A percentile compares a stretch with the other conserved stretches of the same genome.
These are phyloP conservation scores for Cephus sareptanus DNA, from an alignment of 2,888 invertebrate genomes.

Conservation along the genomic window DNA sequence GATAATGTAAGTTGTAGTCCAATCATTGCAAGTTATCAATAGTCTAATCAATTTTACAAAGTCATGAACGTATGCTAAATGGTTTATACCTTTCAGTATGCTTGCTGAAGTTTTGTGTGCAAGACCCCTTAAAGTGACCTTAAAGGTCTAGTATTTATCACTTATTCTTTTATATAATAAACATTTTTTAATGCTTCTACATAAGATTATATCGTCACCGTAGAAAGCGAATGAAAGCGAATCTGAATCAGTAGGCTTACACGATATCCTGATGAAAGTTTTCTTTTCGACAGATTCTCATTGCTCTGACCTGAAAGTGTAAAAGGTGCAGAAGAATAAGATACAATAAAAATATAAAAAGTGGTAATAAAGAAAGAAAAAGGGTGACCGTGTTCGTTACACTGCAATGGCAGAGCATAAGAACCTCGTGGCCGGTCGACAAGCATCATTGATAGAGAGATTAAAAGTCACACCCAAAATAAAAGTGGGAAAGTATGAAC, in stretches of 20 bases:
- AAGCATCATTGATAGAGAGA: slow-evolving; percentile 39
- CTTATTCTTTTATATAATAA: too few relatives aligned
- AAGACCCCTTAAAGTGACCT: not conserved
- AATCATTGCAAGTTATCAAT: too few relatives aligned
- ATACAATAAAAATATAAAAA: not conserved
- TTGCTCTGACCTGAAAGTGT: not conserved
- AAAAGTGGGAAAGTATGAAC: slow-evolving; percentile 70
- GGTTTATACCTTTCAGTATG: not conserved
- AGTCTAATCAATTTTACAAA: too few relatives aligned
- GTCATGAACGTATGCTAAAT: too few relatives aligned
- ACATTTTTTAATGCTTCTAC: too few relatives aligned
- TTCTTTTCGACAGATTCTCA: not conserved
- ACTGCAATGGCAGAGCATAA: slow-evolving; percentile 64
- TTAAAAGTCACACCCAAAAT: slow-evolving; percentile 41
- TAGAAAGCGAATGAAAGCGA: not conserved
- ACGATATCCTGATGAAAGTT: not conserved
- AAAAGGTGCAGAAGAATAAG: not conserved
- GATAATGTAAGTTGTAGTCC: not conserved
- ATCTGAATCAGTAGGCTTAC: not conserved
- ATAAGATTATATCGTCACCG: not conserved
- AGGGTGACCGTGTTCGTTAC: not conserved
- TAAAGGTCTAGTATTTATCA: not conserved
- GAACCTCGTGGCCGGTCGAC: slow-evolving; percentile 68
- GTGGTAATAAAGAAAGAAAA: not conserved
- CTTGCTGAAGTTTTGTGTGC: not conserved